Evolutionary conservation across 2,888 invertebrate genomes (phyloP).

Genomic region (Odontocerum albicorne): DNA sequence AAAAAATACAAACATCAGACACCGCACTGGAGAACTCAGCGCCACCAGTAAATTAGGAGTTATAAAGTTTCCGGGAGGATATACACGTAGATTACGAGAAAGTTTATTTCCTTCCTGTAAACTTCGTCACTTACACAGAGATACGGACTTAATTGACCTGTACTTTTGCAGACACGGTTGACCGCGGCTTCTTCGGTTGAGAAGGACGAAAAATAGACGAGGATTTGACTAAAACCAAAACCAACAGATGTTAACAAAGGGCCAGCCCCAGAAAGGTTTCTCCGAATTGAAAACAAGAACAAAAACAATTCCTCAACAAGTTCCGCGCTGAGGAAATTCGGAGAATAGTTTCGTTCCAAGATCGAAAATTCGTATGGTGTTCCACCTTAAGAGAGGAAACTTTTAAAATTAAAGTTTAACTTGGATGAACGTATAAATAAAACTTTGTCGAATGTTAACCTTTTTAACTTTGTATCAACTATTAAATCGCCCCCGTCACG

Average conservation of each 20-base stretch:
- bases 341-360: background rate
- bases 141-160: constrained; percentile 18
- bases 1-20: constrained; percentile 16
- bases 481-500: constrained; percentile 9
- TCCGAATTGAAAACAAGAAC: background rate
- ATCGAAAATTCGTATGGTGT: constrained; percentile 3
- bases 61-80: constrained; percentile 18
- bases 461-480: constrained; percentile 14
- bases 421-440: constrained; percentile 24
- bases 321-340: background rate
- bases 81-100: constrained; percentile 28
- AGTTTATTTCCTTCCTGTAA: constrained; percentile 4
- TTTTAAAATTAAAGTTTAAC: constrained; percentile 20
- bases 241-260: background rate
- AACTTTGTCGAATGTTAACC: constrained; percentile 23
- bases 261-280: background rate
- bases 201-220: too few relatives aligned
- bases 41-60: constrained; percentile 19
- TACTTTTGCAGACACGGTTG: background rate
- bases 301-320: constrained; percentile 11
- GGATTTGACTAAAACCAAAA: background rate
- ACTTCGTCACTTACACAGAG: constrained; percentile 15
- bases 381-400: constrained; percentile 2
- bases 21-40: constrained; percentile 4
- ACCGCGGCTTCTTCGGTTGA: background rate